Evolutionary conservation across 2,113 vertebrate genomes (phyloP).

Genomic region (Oenanthe melanoleuca): DNA sequence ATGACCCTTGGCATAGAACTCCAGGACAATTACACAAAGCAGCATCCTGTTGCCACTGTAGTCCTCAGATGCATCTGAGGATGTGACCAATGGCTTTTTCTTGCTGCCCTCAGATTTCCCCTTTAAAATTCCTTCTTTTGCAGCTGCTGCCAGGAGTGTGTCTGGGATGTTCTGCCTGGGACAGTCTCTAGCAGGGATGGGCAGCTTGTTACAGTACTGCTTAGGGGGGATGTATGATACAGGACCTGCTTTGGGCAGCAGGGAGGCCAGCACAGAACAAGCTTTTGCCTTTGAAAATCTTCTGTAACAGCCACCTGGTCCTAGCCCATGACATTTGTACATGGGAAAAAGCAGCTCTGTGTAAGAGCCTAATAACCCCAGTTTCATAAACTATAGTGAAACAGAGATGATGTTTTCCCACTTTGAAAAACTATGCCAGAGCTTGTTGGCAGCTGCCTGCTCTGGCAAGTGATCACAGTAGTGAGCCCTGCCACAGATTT

Average conservation of each 20-base stretch:
- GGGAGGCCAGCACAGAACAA: neutral
- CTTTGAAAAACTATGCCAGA: neutral
- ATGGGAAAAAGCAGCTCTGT: neutral
- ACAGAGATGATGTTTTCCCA: neutral
- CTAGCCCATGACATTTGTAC: neutral
- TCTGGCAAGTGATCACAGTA: neutral
- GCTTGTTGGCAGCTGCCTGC: neutral
- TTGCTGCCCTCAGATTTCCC: neutral
- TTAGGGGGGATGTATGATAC: rapidly evolving
- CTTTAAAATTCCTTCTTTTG: neutral
- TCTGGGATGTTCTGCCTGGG: neutral
- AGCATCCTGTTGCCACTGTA: neutral
- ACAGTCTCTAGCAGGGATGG: neutral
- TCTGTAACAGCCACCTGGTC: neutral
- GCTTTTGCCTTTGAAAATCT: neutral
- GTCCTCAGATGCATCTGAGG: neutral
- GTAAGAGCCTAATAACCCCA: neutral
- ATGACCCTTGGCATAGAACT: neutral
- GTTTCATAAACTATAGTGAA: neutral
- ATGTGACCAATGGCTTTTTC: neutral
- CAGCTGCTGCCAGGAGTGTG: neutral
- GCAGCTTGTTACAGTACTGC: neutral
- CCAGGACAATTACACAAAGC: neutral
- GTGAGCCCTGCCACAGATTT: neutral
- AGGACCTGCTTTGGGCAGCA: neutral